phyloP scores from a whole-genome alignment of 2,797 vertebrate species.

The Cacajao melanocephalus region DNA sequence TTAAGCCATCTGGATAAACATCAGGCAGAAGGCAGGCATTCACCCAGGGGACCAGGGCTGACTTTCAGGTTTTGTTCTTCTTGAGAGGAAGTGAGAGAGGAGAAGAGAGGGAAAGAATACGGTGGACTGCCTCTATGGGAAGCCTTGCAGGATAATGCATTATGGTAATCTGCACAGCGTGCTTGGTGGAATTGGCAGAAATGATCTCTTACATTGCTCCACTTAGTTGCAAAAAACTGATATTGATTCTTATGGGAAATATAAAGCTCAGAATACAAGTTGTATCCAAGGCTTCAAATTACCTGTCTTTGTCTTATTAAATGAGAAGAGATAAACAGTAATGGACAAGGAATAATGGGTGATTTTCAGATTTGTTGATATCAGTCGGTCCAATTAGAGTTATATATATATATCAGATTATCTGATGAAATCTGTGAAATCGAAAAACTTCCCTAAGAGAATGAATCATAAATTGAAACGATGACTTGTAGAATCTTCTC shows the following conservation, averaged over 20 bases:
- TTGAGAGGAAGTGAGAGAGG: not conserved
- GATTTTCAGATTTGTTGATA: not conserved
- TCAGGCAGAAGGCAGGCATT: constrained; percentile 23
- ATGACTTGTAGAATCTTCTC: constrained; percentile 4
- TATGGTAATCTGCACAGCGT: not conserved
- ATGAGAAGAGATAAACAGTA: not conserved
- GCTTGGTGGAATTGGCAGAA: not conserved
- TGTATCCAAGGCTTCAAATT: not conserved
- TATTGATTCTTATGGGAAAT: not conserved
- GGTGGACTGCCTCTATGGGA: not conserved
- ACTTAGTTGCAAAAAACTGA: not conserved
- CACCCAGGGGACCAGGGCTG: not conserved
- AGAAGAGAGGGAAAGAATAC: not conserved
- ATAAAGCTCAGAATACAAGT: not conserved
- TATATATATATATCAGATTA: not conserved
- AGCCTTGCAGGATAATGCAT: not conserved
- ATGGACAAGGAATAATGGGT: not conserved
- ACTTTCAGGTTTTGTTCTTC: not conserved
- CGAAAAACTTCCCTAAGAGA: not conserved
- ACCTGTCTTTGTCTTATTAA: constrained; percentile 3
- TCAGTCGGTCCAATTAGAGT: not conserved
- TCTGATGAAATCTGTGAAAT: not conserved
- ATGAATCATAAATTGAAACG: constrained; percentile 28
- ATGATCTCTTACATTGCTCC: not conserved
- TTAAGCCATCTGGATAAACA: constrained; percentile 28